Conservation (phyloP, 2,797 vertebrate species). For the Crax fasciolata region DNA sequence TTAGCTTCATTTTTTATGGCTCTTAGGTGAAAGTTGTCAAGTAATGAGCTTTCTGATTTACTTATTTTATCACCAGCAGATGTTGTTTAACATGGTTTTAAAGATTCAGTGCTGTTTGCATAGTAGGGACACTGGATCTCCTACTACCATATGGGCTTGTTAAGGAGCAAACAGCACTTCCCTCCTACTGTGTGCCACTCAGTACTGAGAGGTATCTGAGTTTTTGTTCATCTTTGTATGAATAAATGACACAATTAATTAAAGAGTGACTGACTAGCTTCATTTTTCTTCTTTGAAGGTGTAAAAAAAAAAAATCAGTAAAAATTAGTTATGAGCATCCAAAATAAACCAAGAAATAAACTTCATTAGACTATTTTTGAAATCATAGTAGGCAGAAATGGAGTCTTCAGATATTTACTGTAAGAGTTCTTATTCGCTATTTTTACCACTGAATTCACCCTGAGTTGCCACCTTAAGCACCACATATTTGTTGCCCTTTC, state of each 20-base stretch:
- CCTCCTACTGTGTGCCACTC: constrained; percentile 68
- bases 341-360: constrained; percentile 3
- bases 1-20: background rate
- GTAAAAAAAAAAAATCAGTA: background rate
- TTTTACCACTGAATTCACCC: background rate
- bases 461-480: background rate
- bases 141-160: constrained; percentile 60
- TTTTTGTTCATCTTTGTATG: constrained; percentile 50
- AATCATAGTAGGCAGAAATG: background rate
- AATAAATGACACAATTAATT: constrained; percentile 40
- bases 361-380: background rate
- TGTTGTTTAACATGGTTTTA: constrained; percentile 62
- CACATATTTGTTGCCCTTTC: background rate
- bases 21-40: constrained; percentile 50
- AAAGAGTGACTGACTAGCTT: constrained; percentile 37
- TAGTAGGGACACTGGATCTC: constrained; percentile 66
- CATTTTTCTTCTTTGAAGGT: background rate
- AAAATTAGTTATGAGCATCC: background rate
- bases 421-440: background rate
- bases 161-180: constrained; percentile 58
- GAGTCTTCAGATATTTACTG: background rate
- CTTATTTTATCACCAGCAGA: constrained; percentile 64
- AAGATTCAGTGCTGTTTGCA: constrained; percentile 55
- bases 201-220: constrained; percentile 38
- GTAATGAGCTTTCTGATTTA: constrained; percentile 52